Percentiles rank a stretch among this genome's conserved stretches.
These are phyloP conservation scores for Notothenia coriiceps DNA, from an alignment of 2,113 vertebrate genomes.

Conservation along the genomic window DNA sequence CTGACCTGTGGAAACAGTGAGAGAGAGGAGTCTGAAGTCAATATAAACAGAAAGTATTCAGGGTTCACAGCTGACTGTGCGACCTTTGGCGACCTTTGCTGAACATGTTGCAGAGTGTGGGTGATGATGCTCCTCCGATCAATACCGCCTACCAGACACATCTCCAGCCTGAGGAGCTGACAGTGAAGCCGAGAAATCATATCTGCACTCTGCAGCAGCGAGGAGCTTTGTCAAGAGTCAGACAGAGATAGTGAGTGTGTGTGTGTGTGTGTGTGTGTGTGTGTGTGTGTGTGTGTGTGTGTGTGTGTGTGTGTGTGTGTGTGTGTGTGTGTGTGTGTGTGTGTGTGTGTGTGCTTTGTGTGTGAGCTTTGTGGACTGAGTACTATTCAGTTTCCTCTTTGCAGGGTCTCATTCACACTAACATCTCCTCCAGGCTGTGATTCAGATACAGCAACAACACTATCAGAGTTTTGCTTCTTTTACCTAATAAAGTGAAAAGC, in stretches of 20 bases:
- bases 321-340: slow-evolving; percentile 39
- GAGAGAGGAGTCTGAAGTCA: slow-evolving; percentile 16
- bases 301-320: slow-evolving; percentile 33
- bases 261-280: slow-evolving; percentile 4
- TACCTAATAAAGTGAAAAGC: too few species aligned
- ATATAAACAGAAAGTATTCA: slow-evolving; percentile 43
- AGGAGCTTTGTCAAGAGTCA: slow-evolving; percentile 33
- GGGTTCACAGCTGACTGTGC: slow-evolving; percentile 44
- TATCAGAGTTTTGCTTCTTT: neutral
- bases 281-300: slow-evolving; percentile 19
- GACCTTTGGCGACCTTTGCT: slow-evolving; percentile 63
- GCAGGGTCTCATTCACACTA: slow-evolving; percentile 47
- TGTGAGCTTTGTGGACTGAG: neutral
- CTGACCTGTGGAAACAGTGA: neutral
- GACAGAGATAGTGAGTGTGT: neutral
- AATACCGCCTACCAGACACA: slow-evolving; percentile 53
- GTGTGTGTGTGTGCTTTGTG: slow-evolving; percentile 23
- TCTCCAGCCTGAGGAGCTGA: slow-evolving; percentile 42
- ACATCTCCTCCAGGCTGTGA: slow-evolving; percentile 34
- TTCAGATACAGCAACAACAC: slow-evolving; percentile 22
- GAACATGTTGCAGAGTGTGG: slow-evolving; percentile 53
- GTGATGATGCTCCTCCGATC: slow-evolving; percentile 57
- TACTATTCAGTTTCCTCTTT: slow-evolving; percentile 46
- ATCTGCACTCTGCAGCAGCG: slow-evolving; percentile 13
- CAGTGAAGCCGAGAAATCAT: slow-evolving; percentile 14